Conservation (phyloP, 2,888 invertebrate genomes). For the Bombyx huttoni region DNA sequence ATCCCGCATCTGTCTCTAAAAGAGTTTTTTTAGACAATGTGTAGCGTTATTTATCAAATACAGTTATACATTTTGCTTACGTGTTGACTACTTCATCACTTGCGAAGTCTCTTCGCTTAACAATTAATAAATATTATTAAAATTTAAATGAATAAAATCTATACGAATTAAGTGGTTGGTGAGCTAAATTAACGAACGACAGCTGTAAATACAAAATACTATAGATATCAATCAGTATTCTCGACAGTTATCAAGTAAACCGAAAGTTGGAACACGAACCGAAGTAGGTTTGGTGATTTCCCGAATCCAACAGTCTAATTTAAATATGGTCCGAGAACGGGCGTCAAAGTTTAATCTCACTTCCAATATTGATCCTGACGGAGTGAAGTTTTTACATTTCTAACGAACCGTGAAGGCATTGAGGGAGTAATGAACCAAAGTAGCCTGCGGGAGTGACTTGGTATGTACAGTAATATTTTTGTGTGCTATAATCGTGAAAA, state of each 20-base stretch:
- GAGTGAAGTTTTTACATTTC: constrained; percentile 48
- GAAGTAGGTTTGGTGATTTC: constrained; percentile 21
- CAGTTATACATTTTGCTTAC: too few relatives aligned
- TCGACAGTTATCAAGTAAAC: constrained; percentile 16
- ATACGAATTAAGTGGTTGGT: too few relatives aligned
- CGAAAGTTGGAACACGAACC: constrained; percentile 30
- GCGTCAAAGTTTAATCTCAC: constrained; percentile 44
- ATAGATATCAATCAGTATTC: constrained; percentile 24
- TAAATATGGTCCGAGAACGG: constrained; percentile 28
- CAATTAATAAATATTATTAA: too few relatives aligned
- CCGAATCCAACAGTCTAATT: constrained; percentile 33
- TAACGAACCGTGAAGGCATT: constrained; percentile 44
- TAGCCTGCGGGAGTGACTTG: constrained; percentile 15
- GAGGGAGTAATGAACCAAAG: constrained; percentile 33
- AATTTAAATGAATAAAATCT: too few relatives aligned
- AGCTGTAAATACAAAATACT: not conserved
- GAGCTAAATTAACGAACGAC: not conserved
- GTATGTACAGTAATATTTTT: not conserved
- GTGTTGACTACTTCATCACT: too few relatives aligned
- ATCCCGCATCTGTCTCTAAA: too few relatives aligned
- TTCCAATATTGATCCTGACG: constrained; percentile 45
- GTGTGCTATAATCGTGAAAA: too few relatives aligned
- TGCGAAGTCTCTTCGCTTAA: too few relatives aligned
- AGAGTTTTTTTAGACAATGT: too few relatives aligned
- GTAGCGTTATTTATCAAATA: too few relatives aligned